Evolutionary conservation across 2,888 invertebrate species (phyloP).

Genomic region (Hirudinaria manillensis): DNA sequence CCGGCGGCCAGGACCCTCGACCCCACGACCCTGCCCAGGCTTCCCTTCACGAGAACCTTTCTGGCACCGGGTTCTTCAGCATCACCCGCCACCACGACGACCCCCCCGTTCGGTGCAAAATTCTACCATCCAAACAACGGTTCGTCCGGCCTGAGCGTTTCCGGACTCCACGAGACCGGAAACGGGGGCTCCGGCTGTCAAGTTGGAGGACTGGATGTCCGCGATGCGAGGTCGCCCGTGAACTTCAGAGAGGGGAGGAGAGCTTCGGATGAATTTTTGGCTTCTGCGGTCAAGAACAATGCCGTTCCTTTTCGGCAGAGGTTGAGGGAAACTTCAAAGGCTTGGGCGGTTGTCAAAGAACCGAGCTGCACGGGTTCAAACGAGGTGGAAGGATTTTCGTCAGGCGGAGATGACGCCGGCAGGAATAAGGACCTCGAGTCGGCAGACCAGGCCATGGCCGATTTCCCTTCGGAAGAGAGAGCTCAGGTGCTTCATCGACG

Average conservation of each 20-base stretch:
- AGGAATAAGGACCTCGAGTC: slow-evolving; percentile 5
- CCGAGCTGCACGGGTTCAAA: slow-evolving; percentile 5
- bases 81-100: slow-evolving; percentile 34
- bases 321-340: slow-evolving; percentile 71
- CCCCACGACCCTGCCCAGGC: not conserved
- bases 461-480: slow-evolving; percentile 9
- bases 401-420: not conserved
- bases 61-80: not conserved
- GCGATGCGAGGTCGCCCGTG: slow-evolving; percentile 68
- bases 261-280: slow-evolving; percentile 84
- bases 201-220: slow-evolving; percentile 42
- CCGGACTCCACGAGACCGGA: not conserved
- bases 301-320: slow-evolving; percentile 70
- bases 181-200: slow-evolving; percentile 12
- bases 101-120: slow-evolving; percentile 40
- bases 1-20: slow-evolving; percentile 4
- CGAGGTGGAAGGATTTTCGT: slow-evolving; percentile 43
- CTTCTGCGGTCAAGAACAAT: slow-evolving; percentile 48
- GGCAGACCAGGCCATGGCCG: slow-evolving; percentile 9
- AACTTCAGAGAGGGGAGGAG: slow-evolving; percentile 68
- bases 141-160: not conserved
- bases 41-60: slow-evolving; percentile 12
- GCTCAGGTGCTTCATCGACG: slow-evolving; percentile 61
- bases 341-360: slow-evolving; percentile 64
- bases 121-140: slow-evolving; percentile 33